A percentile compares a stretch with the other conserved stretches of the same genome.
These are phyloP conservation scores for Drosophila carrolli DNA, from an alignment of 1,140 invertebrate species.

Conservation along the genomic window DNA sequence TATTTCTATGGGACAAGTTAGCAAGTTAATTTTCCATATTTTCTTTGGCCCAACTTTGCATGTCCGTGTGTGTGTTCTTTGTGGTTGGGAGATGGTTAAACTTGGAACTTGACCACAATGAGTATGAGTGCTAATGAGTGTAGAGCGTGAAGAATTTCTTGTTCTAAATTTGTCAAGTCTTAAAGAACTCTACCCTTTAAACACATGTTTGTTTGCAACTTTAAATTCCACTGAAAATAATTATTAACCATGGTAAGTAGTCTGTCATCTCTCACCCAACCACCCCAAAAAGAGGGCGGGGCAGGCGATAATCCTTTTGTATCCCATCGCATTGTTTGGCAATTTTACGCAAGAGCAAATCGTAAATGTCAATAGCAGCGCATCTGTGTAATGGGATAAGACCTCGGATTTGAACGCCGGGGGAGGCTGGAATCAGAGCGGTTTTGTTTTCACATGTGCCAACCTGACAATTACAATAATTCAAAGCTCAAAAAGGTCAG, in stretches of 20 bases:
- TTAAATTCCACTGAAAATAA: constrained; percentile 7
- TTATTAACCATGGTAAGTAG: constrained; percentile 10
- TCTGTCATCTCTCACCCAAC: not conserved
- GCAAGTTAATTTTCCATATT: constrained; percentile 83
- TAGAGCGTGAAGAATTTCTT: not conserved
- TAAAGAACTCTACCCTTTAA: not conserved
- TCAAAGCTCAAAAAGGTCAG: constrained; percentile 56
- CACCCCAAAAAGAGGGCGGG: constrained; percentile 5
- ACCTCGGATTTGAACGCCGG: not conserved
- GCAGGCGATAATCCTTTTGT: constrained; percentile 73
- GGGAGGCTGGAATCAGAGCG: constrained; percentile 11
- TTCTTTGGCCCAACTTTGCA: constrained; percentile 72
- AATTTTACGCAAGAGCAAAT: constrained; percentile 80
- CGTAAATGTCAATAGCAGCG: constrained; percentile 79
- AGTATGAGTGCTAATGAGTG: constrained; percentile 13
- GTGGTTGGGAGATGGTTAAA: constrained; percentile 21
- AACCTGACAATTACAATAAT: constrained; percentile 67
- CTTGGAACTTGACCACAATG: constrained; percentile 6
- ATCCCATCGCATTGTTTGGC: constrained; percentile 57
- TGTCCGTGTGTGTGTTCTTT: constrained; percentile 20
- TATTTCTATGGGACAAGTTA: constrained; percentile 50
- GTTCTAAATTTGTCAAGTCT: not conserved
- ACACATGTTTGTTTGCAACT: not conserved
- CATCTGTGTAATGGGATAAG: constrained; percentile 24
- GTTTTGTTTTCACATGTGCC: constrained; percentile 31